These are phyloP conservation scores for Pimephales promelas DNA, from an alignment of 2,113 vertebrate species.

Conservation along the genomic window DNA sequence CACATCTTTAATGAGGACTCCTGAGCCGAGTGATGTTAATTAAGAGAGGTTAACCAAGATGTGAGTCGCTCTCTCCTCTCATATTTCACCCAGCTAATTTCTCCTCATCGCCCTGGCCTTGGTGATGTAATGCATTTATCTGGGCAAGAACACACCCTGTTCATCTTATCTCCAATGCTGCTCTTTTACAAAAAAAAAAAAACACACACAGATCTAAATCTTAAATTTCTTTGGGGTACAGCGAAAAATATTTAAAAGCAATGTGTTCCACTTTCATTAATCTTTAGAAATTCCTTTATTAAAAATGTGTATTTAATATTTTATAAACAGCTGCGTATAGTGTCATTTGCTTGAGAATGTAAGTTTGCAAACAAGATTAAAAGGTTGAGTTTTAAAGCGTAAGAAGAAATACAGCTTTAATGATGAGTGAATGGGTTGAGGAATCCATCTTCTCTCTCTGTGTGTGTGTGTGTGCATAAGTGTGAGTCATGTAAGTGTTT, in stretches of 20 bases:
- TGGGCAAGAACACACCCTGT: conserved; percentile 36
- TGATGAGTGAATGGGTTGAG: neutral
- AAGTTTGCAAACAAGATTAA: conserved; percentile 3
- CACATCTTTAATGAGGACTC: conserved; percentile 85
- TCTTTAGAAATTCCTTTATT: neutral
- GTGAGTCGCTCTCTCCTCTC: conserved; percentile 54
- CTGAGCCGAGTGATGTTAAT: conserved; percentile 80
- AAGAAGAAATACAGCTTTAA: conserved; percentile 8
- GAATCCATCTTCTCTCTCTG: conserved; percentile 33
- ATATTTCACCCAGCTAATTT: conserved; percentile 59
- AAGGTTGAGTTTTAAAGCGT: neutral
- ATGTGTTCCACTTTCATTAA: neutral
- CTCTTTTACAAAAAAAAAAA: neutral
- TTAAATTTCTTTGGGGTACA: neutral
- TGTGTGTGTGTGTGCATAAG: conserved; percentile 47
- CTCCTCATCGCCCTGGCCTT: conserved; percentile 47
- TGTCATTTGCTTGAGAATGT: neutral
- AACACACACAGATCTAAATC: neutral
- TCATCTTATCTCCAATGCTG: neutral
- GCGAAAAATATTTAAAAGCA: neutral
- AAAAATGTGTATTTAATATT: neutral
- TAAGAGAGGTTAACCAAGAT: conserved; percentile 87
- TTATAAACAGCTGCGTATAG: neutral
- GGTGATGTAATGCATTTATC: conserved; percentile 56
- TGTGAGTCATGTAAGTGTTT: conserved; percentile 58